Conservation (phyloP, 2,888 invertebrate genomes). For the Polyommatus icarus region DNA sequence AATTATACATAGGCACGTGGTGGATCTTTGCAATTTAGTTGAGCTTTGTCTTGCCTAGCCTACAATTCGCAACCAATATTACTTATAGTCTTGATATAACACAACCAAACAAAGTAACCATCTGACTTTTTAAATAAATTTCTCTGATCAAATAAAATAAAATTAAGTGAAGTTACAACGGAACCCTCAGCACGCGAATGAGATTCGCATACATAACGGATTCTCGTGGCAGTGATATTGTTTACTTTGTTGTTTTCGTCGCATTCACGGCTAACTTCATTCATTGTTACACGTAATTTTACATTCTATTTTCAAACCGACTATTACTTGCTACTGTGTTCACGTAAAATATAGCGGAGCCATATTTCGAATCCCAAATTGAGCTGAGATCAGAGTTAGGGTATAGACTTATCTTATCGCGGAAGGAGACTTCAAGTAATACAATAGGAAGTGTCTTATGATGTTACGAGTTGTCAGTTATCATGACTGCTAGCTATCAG, state of each 20-base stretch:
- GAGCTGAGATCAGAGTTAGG: not conserved
- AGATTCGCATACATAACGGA: not conserved
- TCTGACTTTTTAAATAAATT: too few species aligned
- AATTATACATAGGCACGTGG: too few species aligned
- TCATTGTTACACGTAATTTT: not conserved
- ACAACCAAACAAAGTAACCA: too few species aligned
- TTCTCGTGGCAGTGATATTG: not conserved
- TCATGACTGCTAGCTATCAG: too few species aligned
- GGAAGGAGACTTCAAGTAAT: too few species aligned
- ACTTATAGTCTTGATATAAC: too few species aligned
- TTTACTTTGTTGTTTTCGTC: slow-evolving; percentile 22
- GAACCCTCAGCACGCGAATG: not conserved
- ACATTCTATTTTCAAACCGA: not conserved
- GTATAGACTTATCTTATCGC: too few species aligned
- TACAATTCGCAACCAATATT: too few species aligned
- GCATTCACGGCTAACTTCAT: slow-evolving; percentile 23
- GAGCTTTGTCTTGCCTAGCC: too few species aligned
- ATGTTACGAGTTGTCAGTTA: too few species aligned
- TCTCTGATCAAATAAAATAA: not conserved
- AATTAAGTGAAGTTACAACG: not conserved
- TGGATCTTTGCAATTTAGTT: too few species aligned
- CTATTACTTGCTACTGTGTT: not conserved
- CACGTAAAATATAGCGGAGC: not conserved
- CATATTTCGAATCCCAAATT: not conserved
- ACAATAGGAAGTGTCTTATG: too few species aligned